Evolutionary conservation across 2,888 invertebrate genomes (phyloP), one percentile per base, ranked within the genome.

Genomic region (Lacanobia wlatinum): DNA sequence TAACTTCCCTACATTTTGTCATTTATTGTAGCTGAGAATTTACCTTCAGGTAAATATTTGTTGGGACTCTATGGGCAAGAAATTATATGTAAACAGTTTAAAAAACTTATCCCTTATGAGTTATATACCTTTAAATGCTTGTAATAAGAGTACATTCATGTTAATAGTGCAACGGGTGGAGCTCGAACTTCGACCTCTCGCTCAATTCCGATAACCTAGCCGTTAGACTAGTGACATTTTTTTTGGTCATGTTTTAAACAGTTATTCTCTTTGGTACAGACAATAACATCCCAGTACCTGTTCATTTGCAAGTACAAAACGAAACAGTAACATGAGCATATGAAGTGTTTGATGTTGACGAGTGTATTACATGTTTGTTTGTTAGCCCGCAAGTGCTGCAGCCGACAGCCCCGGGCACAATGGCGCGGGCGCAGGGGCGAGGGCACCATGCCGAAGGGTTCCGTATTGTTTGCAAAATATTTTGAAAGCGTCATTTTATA

Each of bases 401-500:
- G 89, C 92, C 93, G 95, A 93, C 91, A 91, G 85, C 87, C 76
- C 79, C 65, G 38, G 80, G 83, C 87, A 92, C 90, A 92, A 90
- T 87, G 82, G 84, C 86, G 88, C 88, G 83, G 88, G 90, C 89
- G 85, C 92, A 90, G 88, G 76, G 80, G 77, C 89, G 85, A 90
- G 88, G 87, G 90, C 89, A 85, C 91, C 88, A 89, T 76, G 18
- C 48, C 48, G 93, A 92, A 93, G 94, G 94, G 95, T 92, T 90
- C 93, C 88, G 87, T 86, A 93, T 96, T 96, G 96, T 96, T 96
- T 95, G 95, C 95, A 93, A 95, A 96, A 96, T 96, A 96, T 96
- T 96, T 92, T 96, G 96, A 96, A 96, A 95, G 94, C 94, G 87
- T 94, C 94, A 95, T 95, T 96, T 95, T 93, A 95, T 95, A 96